A percentile compares a stretch with the other conserved stretches of the same genome.
Conservation (phyloP, 2,888 invertebrate genomes). For the Microctonus brassicae region DNA sequence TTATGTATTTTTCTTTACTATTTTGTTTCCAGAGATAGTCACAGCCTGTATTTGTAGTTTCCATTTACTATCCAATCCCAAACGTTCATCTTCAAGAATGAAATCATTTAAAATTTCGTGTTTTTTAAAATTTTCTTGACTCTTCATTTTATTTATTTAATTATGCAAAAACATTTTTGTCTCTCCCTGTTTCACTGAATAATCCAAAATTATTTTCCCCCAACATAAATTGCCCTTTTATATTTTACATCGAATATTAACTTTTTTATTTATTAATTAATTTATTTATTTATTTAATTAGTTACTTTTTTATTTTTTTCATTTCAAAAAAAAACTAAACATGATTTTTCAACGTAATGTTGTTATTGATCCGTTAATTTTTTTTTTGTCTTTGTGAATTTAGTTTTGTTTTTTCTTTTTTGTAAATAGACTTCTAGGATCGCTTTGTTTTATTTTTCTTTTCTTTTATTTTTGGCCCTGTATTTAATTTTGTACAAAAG, state of each 20-base stretch:
- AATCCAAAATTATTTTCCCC: slow-evolving; percentile 25
- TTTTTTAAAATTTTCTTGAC: background rate
- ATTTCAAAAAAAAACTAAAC: slow-evolving; percentile 31
- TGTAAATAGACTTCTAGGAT: slow-evolving; percentile 57
- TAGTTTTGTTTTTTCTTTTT: slow-evolving; percentile 39
- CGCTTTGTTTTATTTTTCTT: slow-evolving; percentile 20
- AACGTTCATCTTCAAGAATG: slow-evolving; percentile 4
- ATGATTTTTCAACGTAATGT: slow-evolving; percentile 49
- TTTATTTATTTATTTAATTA: too few relatives aligned
- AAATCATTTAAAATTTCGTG: slow-evolving; percentile 5
- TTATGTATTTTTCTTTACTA: slow-evolving; percentile 33
- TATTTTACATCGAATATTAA: slow-evolving; percentile 17
- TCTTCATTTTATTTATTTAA: background rate
- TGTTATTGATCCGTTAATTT: slow-evolving; percentile 44
- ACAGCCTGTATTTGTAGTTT: slow-evolving; percentile 59
- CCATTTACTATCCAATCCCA: slow-evolving; percentile 21
- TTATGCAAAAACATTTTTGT: slow-evolving; percentile 20
- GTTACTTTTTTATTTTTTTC: background rate
- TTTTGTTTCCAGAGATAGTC: slow-evolving; percentile 56
- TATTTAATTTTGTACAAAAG: slow-evolving; percentile 66
- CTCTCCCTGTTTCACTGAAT: background rate
- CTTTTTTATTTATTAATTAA: too few relatives aligned
- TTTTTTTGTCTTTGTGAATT: slow-evolving; percentile 13
- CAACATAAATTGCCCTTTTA: slow-evolving; percentile 23
- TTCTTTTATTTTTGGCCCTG: slow-evolving; percentile 59